These are phyloP conservation scores for Chymomyza caudatula DNA, from an alignment of 2,888 invertebrate genomes.

Conservation along the genomic window DNA sequence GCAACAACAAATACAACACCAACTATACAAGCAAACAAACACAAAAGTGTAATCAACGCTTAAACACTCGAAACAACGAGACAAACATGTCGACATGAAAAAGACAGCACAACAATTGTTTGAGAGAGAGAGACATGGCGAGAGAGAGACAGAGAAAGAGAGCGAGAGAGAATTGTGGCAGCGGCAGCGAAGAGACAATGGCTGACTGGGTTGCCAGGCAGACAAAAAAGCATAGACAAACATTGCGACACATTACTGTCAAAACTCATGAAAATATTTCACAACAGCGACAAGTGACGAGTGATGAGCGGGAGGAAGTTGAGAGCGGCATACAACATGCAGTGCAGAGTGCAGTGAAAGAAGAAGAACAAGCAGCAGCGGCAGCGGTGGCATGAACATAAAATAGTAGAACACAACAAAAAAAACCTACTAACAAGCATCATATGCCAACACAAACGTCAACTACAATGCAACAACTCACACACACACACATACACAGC, in stretches of 20 bases:
- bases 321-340: not conserved
- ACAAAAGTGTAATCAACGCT: constrained; percentile 72
- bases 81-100: constrained; percentile 12
- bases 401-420: constrained; percentile 5
- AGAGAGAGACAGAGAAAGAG: constrained; percentile 49
- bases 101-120: not conserved
- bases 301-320: not conserved
- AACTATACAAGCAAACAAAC: constrained; percentile 49
- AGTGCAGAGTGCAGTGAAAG: not conserved
- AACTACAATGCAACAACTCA: constrained; percentile 12
- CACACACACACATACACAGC: constrained; percentile 44
- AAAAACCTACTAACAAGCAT: constrained; percentile 60
- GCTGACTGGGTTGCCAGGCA: constrained; percentile 18
- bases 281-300: constrained; percentile 52
- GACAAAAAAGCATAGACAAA: constrained; percentile 60
- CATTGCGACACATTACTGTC: constrained; percentile 73
- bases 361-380: constrained; percentile 27
- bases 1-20: constrained; percentile 48
- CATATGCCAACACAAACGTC: constrained; percentile 48
- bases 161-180: constrained; percentile 7
- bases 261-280: constrained; percentile 72
- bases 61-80: constrained; percentile 65
- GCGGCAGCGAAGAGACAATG: not conserved
- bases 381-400: not conserved
- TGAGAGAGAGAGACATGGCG: not conserved